Percentiles rank a stretch among this genome's conserved stretches.
Conservation (phyloP, 2,888 invertebrate genomes). For the Tetramorium bicarinatum region DNA sequence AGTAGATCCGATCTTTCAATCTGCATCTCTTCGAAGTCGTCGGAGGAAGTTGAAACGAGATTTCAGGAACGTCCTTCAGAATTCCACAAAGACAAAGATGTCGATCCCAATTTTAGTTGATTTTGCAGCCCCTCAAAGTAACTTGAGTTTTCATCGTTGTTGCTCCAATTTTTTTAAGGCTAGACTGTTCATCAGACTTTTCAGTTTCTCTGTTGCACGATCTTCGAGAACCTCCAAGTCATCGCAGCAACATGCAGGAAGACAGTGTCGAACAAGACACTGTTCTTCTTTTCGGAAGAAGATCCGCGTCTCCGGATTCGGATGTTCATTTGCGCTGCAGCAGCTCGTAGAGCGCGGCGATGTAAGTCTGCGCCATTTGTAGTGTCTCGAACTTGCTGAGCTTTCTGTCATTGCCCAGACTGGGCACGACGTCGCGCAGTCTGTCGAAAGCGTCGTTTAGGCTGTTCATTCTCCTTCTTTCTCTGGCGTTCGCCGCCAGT, state of each 20-base stretch:
- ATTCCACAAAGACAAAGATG: not conserved
- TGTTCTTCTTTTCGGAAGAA: constrained; percentile 29
- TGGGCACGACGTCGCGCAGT: constrained; percentile 91
- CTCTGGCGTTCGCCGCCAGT: constrained; percentile 92
- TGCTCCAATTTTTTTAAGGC: not conserved
- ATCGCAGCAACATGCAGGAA: constrained; percentile 4
- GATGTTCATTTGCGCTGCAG: constrained; percentile 84
- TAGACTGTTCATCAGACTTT: not conserved
- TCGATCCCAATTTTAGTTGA: not conserved
- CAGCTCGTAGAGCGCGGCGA: constrained; percentile 90
- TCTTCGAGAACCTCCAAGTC: not conserved
- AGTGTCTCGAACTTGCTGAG: constrained; percentile 92
- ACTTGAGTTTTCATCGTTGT: not conserved
- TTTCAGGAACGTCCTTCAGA: not conserved
- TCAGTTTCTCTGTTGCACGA: not conserved
- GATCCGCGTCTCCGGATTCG: not conserved
- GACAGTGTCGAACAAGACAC: not conserved
- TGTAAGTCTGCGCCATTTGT: constrained; percentile 93
- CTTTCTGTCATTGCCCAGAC: constrained; percentile 90
- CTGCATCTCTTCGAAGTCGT: constrained; percentile 3
- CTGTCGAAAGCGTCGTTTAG: constrained; percentile 92
- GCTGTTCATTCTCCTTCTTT: constrained; percentile 91
- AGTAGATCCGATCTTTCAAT: constrained; percentile 37
- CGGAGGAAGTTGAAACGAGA: not conserved
- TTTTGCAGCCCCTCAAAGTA: not conserved